Base-by-base conservation (phyloP, 2,888 invertebrate species). In the Seladonia tumulorum region DNA sequence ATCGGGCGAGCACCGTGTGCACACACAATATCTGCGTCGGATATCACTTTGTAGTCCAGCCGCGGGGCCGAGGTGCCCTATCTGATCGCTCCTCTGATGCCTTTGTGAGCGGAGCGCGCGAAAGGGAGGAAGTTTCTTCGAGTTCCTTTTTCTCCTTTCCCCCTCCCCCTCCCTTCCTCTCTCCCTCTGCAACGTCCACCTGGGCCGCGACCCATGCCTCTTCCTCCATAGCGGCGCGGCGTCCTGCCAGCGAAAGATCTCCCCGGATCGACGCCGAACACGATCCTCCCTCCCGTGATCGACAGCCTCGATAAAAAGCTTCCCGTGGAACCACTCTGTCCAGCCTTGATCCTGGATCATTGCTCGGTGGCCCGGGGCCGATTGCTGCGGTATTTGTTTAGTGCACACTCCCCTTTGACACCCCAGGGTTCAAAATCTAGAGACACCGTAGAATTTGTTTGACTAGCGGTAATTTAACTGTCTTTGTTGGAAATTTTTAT, bases 31-130 rank as follows among this genome's bases (percentile, higher is more conserved):
- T 94, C 94, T 93, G 82, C 90, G 92, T 93, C 91, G 94, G 93
- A 93, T 93, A 93, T 94, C 94, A 92, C 94, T 94, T 94, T 94
- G 94, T 94, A 93, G 93, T 94, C 92, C 89, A 90, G 83, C 93
- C 94, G 93, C 92, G 88, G 89, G 88, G 81, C 87, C 90, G 90
- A 92, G 91, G 89, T 90, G 90, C 91, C 90, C 92, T 92, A 93
- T 94, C 93, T 93, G 93, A 93, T 94, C 92, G 92, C 89, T 89
- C 89, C 83, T 85, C 88, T 87, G 91, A 91, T 91, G 91, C 91
- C 91, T 90, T 90, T 89, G 90, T 85, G 88, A 88, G 88, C 84
- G 84, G 79, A 85, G 76, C 81, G 83, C 87, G 87, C 89, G 88
- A 89, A 85, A 85, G 77, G 83, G 87, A 85, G 87, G 88, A 88